Evolutionary conservation across 2,888 invertebrate genomes (phyloP), one percentile per base, ranked within the genome.

Genomic region (Cantharis lateralis): DNA sequence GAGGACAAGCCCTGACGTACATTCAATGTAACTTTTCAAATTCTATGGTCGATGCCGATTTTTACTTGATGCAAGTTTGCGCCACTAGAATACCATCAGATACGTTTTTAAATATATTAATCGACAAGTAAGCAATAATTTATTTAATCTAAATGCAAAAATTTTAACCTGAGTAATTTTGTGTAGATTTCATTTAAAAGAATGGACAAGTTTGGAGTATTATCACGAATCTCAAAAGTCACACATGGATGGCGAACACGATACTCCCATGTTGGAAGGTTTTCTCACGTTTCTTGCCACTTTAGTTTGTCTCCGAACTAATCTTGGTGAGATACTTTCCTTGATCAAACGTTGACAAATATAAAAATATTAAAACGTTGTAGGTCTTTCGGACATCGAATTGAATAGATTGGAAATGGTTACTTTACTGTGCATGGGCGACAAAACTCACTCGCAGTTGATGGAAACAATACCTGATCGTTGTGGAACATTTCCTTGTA

Each of bases 1-100:
- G 96, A 88, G 98, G 98, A n/a, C 98, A 99, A 89, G 98, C 98
- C 48, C 98, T 98, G 98, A 98, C 98, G 15, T 99, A 99, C 89
- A 96, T 98, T 85, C 98, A 99, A 89, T 97, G 97, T 83, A 98
- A 98, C 89, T 98, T 99, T 90, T 98, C 98, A 90, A 98, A 98
- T 89, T 98, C 98, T 11, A 98, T 98, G 96, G 96, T 98, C 11
- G 98, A 99, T 88, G 96, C 98, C 86, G 99, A 99, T 90, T 91
- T 99, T 81, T 98, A 96, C 89, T 93, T 98, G 85, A 90, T 98
- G 82, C 98, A 99, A 91, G 93, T 98, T 71, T 97, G 97, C 89
- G 96, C 96, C 48, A 95, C 96, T 16, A 94, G 95, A 86, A 90
- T 98, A 77, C 95, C 95, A 72, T 93, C 96, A 0, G 95, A 96